Evolutionary conservation across 2,797 vertebrate species (phyloP).

Genomic region (Lateolabrax maculatus): DNA sequence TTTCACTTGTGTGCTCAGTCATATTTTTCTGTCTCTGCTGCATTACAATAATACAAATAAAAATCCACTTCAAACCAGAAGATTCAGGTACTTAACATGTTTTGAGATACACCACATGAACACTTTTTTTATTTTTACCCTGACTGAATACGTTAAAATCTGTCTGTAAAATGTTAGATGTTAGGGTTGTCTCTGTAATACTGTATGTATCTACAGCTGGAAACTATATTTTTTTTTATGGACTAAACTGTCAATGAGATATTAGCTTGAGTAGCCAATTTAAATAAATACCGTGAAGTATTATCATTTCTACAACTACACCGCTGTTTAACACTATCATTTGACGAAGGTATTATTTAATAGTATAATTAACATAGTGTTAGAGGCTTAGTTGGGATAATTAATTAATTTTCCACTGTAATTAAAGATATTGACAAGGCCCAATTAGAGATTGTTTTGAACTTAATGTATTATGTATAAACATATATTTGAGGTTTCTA

Average conservation of each 20-base stretch:
- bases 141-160: background rate
- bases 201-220: background rate
- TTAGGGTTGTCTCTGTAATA: background rate
- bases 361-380: background rate
- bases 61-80: background rate
- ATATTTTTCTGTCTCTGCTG: background rate
- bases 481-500: too few relatives aligned
- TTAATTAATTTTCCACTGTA: background rate
- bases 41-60: background rate
- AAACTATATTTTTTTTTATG: background rate
- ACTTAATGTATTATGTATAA: too few relatives aligned
- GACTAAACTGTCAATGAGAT: background rate
- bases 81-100: background rate
- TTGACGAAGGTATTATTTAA: background rate
- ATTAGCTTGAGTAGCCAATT: background rate
- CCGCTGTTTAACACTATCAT: background rate
- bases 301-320: background rate
- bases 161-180: background rate
- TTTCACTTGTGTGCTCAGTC: constrained; percentile 58
- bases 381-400: background rate
- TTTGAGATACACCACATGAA: background rate
- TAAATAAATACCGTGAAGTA: too few relatives aligned
- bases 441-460: too few relatives aligned
- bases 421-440: background rate
- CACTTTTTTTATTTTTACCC: too few relatives aligned